Conservation (phyloP, 2,113 vertebrate species). For the Ahaetulla prasina region DNA sequence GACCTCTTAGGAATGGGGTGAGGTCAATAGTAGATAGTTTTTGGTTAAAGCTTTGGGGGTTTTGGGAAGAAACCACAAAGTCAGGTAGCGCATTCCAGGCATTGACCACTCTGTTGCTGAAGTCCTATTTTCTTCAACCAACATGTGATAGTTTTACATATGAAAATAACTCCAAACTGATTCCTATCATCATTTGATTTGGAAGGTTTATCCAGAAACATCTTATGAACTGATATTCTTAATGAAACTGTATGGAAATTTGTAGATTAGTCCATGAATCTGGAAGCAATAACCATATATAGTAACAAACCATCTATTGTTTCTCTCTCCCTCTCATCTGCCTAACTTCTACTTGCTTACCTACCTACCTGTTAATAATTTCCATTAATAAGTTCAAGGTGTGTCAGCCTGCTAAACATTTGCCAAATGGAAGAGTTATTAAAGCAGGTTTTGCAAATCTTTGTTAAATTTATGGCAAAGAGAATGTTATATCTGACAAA, state of each 20-base stretch:
- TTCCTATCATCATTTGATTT: background rate
- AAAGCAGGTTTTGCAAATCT: slow-evolving; percentile 20
- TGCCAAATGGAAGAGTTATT: slow-evolving; percentile 16
- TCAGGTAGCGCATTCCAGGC: too few relatives aligned
- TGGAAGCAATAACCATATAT: background rate
- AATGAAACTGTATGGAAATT: background rate
- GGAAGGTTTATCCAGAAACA: background rate
- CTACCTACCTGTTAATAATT: background rate
- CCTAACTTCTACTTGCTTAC: background rate
- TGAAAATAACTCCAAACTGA: background rate
- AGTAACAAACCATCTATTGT: background rate
- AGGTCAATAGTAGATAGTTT: too few relatives aligned
- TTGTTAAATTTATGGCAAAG: background rate
- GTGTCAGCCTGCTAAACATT: background rate
- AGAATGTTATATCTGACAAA: slow-evolving; percentile 2
- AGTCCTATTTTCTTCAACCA: too few relatives aligned
- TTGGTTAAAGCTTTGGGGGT: too few relatives aligned
- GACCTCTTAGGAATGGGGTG: too few relatives aligned
- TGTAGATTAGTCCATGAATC: background rate
- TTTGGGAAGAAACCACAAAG: too few relatives aligned
- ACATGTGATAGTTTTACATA: background rate
- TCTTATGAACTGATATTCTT: background rate
- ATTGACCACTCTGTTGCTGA: too few relatives aligned
- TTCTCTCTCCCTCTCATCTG: background rate
- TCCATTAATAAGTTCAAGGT: background rate